Percentiles rank a stretch among this genome's conserved stretches.
Evolutionary conservation across 2,888 invertebrate genomes (phyloP).

Genomic region (Sabellastarte sp.): DNA sequence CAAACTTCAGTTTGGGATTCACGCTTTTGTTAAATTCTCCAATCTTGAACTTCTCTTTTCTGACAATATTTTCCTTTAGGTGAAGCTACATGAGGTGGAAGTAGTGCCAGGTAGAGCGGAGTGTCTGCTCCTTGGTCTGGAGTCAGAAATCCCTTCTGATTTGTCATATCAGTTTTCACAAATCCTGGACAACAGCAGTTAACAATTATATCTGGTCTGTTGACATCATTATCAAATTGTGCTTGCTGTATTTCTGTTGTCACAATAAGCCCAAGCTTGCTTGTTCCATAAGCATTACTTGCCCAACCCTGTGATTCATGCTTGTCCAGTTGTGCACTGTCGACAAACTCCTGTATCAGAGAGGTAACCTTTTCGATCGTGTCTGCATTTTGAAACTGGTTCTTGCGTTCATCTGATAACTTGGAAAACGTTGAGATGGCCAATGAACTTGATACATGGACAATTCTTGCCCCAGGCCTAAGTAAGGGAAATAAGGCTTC

Average conservation of each 20-base stretch:
- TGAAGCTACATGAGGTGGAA: conserved; percentile 26
- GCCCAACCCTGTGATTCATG: too few relatives aligned
- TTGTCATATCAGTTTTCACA: conserved; percentile 77
- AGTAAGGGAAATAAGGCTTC: conserved; percentile 73
- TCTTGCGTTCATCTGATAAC: too few relatives aligned
- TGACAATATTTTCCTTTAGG: conserved; percentile 30
- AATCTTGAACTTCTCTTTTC: conserved; percentile 13
- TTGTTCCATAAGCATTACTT: conserved; percentile 69
- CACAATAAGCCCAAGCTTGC: conserved; percentile 74
- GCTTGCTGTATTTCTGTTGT: conserved; percentile 71
- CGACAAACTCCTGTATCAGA: too few relatives aligned
- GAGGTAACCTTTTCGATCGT: too few relatives aligned
- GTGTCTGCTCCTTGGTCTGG: conserved; percentile 57
- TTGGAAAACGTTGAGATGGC: too few relatives aligned
- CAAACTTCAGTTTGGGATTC: too few relatives aligned
- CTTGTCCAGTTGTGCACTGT: too few relatives aligned
- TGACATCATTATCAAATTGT: conserved; percentile 63
- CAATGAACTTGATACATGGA: too few relatives aligned
- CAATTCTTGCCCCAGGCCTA: conserved; percentile 69
- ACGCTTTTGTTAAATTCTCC: too few relatives aligned
- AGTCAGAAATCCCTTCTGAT: conserved; percentile 65
- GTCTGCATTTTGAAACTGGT: too few relatives aligned
- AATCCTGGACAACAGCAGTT: conserved; percentile 76
- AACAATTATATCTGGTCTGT: conserved; percentile 64
- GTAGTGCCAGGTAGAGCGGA: conserved; percentile 31